These are phyloP conservation scores for Megaceryle maxima DNA, from an alignment of 2,113 vertebrate genomes.

Conservation along the genomic window DNA sequence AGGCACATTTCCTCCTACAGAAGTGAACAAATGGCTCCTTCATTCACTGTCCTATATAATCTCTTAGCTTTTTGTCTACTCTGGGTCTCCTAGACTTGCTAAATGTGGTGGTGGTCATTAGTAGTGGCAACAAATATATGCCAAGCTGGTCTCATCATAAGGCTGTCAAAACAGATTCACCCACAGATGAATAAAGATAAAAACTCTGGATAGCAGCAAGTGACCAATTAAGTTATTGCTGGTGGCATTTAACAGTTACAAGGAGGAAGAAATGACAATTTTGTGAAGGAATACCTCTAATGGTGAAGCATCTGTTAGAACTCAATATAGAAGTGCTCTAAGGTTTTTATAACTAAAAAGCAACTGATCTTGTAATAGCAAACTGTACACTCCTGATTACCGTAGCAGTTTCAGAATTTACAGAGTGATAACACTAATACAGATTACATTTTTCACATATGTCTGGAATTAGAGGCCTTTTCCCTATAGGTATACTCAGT, in stretches of 20 bases:
- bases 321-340: not conserved
- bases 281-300: not conserved
- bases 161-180: not conserved
- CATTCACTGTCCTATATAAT: not conserved
- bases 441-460: not conserved
- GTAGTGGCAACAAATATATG: not conserved
- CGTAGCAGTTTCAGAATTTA: not conserved
- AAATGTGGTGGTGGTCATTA: not conserved
- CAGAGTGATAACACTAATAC: not conserved
- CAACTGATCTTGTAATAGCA: not conserved
- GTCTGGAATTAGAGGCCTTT: not conserved
- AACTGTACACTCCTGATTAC: not conserved
- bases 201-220: not conserved
- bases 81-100: not conserved
- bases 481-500: not conserved
- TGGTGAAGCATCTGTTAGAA: not conserved
- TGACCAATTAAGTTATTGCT: not conserved
- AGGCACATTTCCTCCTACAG: not conserved
- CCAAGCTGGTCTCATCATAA: not conserved
- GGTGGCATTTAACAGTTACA: not conserved
- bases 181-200: not conserved
- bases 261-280: not conserved
- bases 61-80: not conserved
- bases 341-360: not conserved
- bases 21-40: not conserved